A percentile compares a stretch with the other conserved stretches of the same genome.
phyloP scores from a whole-genome alignment of 2,888 invertebrate species.

The Orthosia cruda region DNA sequence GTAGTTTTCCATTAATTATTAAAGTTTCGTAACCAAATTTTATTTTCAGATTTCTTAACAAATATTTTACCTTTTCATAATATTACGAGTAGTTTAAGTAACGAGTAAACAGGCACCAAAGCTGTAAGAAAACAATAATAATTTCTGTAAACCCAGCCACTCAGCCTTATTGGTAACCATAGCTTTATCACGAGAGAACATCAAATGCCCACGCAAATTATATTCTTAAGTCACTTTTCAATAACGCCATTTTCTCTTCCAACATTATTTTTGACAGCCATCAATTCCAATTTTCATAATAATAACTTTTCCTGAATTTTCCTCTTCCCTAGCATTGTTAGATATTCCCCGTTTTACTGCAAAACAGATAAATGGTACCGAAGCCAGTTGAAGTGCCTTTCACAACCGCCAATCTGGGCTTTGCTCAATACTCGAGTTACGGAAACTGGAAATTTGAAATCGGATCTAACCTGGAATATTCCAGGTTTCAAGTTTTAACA shows the following conservation, averaged over 20 bases:
- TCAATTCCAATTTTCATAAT: slow-evolving; percentile 63
- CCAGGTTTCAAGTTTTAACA: slow-evolving; percentile 71
- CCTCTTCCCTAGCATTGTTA: slow-evolving; percentile 38
- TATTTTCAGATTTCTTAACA: no score
- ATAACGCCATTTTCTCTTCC: slow-evolving; percentile 44
- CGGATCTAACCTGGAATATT: slow-evolving; percentile 36
- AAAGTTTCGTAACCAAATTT: no score
- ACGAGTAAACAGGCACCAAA: not conserved
- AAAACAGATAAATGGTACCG: slow-evolving; percentile 24
- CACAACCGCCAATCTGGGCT: slow-evolving; percentile 13
- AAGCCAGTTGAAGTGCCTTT: slow-evolving; percentile 8
- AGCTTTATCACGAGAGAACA: slow-evolving; percentile 16
- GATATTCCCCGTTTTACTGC: slow-evolving; percentile 23
- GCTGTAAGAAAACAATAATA: slow-evolving; percentile 1
- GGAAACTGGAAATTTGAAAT: slow-evolving; percentile 65
- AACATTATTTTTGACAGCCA: slow-evolving; percentile 49
- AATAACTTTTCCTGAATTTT: slow-evolving; percentile 50
- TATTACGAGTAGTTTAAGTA: no score
- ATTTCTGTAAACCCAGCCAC: slow-evolving; percentile 5
- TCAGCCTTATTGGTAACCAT: slow-evolving; percentile 11
- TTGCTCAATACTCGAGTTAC: slow-evolving; percentile 41
- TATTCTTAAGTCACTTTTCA: slow-evolving; percentile 37
- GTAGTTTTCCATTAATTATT: no score
- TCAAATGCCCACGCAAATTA: slow-evolving; percentile 43
- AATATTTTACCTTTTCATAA: no score